Conservation (phyloP, 2,888 invertebrate species). For the Melanostoma scalare region DNA sequence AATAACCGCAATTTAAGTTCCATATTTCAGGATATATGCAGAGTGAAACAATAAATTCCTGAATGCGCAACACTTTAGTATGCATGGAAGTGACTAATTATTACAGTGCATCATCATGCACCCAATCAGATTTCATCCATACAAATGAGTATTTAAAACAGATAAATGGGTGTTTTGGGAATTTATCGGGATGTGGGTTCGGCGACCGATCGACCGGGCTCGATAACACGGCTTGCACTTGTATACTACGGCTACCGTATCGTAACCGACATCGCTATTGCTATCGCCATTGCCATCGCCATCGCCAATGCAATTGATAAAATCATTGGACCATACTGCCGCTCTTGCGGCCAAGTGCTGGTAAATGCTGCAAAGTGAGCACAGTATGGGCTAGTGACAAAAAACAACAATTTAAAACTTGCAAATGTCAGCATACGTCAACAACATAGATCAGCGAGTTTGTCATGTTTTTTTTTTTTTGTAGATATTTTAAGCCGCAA, state of each 20-base stretch:
- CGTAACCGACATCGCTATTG: conserved; percentile 19
- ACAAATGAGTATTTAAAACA: conserved; percentile 55
- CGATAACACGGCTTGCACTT: conserved; percentile 28
- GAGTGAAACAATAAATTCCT: conserved; percentile 34
- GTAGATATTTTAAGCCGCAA: conserved; percentile 50
- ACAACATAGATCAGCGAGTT: conserved; percentile 58
- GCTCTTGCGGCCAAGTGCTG: conserved; percentile 49
- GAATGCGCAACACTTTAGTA: conserved; percentile 53
- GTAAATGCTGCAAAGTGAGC: conserved; percentile 30
- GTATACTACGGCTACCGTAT: neutral
- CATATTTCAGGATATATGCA: conserved; percentile 26
- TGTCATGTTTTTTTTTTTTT: conserved; percentile 8
- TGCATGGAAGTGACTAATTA: conserved; percentile 67
- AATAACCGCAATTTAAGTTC: conserved; percentile 27
- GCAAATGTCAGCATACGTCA: conserved; percentile 51
- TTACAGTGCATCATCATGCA: conserved; percentile 54
- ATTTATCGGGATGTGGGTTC: conserved; percentile 1
- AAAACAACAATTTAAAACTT: conserved; percentile 26
- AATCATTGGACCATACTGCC: conserved; percentile 36
- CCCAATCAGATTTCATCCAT: conserved; percentile 55
- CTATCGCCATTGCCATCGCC: conserved; percentile 14
- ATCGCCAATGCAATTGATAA: conserved; percentile 44
- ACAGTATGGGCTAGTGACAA: neutral
- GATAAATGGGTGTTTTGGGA: conserved; percentile 28
- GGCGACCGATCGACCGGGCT: neutral